Evolutionary conservation across 2,797 vertebrate genomes (phyloP).

Genomic region (Euthynnus affinis): DNA sequence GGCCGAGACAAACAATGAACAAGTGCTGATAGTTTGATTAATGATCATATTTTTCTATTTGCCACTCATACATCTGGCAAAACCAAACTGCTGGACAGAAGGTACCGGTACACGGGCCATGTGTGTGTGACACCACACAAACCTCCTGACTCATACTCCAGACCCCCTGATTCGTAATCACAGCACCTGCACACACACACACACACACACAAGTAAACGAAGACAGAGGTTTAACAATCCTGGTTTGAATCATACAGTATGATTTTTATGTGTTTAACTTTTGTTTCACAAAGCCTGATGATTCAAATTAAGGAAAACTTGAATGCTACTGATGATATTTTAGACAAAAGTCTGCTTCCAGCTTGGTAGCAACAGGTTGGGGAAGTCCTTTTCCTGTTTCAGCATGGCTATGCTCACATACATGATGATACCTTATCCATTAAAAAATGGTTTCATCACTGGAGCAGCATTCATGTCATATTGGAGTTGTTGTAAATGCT

Average conservation of each 20-base stretch:
- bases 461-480: no score
- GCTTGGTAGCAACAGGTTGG: not conserved
- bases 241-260: not conserved
- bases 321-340: conserved; percentile 1
- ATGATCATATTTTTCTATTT: conserved; percentile 53
- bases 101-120: not conserved
- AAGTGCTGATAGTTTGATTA: conserved; percentile 62
- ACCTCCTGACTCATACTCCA: not conserved
- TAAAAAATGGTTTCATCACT: not conserved
- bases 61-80: conserved; percentile 57
- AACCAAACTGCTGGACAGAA: conserved; percentile 22
- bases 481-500: not conserved
- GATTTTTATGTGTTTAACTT: not conserved
- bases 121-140: conserved; percentile 15
- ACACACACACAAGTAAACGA: not conserved
- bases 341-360: not conserved
- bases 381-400: not conserved
- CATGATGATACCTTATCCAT: not conserved
- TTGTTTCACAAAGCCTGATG: not conserved
- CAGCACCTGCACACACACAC: not conserved
- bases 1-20: conserved; percentile 34
- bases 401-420: not conserved
- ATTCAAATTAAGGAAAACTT: conserved; percentile 4
- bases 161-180: not conserved
- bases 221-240: not conserved